Evolutionary conservation across 2,113 vertebrate species (phyloP).

Genomic region (Elanoides forficatus): DNA sequence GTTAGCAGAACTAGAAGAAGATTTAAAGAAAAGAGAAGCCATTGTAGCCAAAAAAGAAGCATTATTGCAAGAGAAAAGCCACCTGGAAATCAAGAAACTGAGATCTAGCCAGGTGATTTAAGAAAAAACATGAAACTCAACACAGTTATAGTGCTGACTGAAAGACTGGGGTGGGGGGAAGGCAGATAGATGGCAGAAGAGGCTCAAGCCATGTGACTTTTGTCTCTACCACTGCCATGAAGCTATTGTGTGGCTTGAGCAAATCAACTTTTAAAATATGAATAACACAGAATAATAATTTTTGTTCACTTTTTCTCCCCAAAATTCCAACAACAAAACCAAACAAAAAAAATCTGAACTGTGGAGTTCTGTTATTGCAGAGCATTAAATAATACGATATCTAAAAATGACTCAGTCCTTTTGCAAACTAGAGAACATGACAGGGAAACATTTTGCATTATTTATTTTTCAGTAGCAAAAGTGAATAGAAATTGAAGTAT

Average conservation of each 20-base stretch:
- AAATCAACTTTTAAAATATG: background rate
- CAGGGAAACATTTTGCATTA: background rate
- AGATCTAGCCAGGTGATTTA: constrained; percentile 83
- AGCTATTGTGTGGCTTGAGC: background rate
- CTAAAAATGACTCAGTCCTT: background rate
- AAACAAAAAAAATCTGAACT: background rate
- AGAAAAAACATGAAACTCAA: background rate
- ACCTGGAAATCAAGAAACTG: constrained; percentile 84
- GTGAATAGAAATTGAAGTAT: background rate
- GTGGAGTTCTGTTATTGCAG: background rate
- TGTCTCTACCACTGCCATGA: background rate
- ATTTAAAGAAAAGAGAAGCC: constrained; percentile 83
- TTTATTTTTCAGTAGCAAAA: background rate
- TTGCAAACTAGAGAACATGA: background rate
- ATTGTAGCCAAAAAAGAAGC: constrained; percentile 81
- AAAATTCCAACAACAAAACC: background rate
- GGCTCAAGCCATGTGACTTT: background rate
- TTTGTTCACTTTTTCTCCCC: background rate
- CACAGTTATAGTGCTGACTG: background rate
- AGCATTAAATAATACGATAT: background rate
- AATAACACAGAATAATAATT: background rate
- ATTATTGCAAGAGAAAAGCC: constrained; percentile 79
- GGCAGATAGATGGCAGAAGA: background rate
- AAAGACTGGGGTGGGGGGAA: background rate
- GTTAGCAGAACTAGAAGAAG: constrained; percentile 81